Evolutionary conservation across 2,888 invertebrate genomes (phyloP).

Genomic region (Lasioglossum malachurum): DNA sequence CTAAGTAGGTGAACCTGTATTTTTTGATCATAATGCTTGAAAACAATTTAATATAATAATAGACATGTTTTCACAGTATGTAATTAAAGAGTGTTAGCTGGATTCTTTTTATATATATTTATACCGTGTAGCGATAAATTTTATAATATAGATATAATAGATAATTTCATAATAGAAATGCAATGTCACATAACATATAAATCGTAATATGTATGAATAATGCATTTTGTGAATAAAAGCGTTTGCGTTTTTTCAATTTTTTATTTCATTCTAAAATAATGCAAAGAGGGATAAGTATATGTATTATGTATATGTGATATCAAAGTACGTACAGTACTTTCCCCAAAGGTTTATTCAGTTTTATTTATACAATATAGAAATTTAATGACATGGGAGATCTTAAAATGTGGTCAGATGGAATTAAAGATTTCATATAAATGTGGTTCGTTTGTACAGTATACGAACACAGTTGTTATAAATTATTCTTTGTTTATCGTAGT

Average conservation of each 20-base stretch:
- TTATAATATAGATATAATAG: background rate
- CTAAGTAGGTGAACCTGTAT: too few relatives aligned
- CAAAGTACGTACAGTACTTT: constrained; percentile 70
- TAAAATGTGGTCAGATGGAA: constrained; percentile 71
- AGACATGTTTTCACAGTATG: background rate
- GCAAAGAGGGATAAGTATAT: constrained; percentile 30
- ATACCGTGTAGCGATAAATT: background rate
- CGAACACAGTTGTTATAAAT: constrained; percentile 68
- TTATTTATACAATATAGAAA: constrained; percentile 83
- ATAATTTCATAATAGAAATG: background rate
- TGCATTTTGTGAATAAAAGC: background rate
- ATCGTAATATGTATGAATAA: background rate
- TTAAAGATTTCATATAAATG: constrained; percentile 60
- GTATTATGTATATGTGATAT: constrained; percentile 30
- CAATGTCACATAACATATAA: background rate
- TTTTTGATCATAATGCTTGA: background rate
- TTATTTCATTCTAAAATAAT: constrained; percentile 9
- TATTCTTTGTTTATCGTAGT: constrained; percentile 60
- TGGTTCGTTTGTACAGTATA: constrained; percentile 66
- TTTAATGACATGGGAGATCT: constrained; percentile 80
- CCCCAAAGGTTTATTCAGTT: constrained; percentile 82
- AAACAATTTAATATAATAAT: background rate
- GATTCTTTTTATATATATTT: background rate
- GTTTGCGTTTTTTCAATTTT: background rate
- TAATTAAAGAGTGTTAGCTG: background rate